A percentile compares a stretch with the other conserved stretches of the same genome.
Conservation (phyloP, 2,797 vertebrate species). For the Hippocampus kuda region DNA sequence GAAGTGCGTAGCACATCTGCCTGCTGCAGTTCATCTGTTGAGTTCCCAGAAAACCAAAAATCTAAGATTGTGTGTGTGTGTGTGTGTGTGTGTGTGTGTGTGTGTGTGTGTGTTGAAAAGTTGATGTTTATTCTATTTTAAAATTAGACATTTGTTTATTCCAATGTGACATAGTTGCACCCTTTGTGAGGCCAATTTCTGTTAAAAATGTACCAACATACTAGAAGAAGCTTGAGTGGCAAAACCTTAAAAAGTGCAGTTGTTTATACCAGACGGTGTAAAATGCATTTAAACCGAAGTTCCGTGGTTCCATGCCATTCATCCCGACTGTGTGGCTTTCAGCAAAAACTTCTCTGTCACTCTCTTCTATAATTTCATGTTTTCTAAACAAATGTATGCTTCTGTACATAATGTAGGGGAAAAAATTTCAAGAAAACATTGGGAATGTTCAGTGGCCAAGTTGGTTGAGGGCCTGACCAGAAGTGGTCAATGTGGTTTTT, state of each 20-base stretch:
- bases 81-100: background rate
- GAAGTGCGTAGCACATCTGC: background rate
- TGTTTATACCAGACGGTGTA: constrained; percentile 15
- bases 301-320: background rate
- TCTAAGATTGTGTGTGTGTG: background rate
- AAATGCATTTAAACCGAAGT: constrained; percentile 16
- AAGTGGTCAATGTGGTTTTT: constrained; percentile 49
- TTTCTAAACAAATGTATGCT: constrained; percentile 37
- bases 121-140: background rate
- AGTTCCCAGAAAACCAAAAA: background rate
- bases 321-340: constrained; percentile 15
- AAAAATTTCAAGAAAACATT: constrained; percentile 20
- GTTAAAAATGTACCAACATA: constrained; percentile 22
- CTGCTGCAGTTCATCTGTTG: background rate
- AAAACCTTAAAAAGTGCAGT: background rate
- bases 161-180: background rate
- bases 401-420: constrained; percentile 28
- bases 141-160: background rate
- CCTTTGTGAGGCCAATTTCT: constrained; percentile 7
- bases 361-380: constrained; percentile 33
- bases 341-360: constrained; percentile 28
- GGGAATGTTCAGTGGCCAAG: constrained; percentile 41
- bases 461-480: constrained; percentile 48
- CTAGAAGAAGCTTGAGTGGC: constrained; percentile 6
- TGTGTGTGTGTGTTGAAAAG: background rate